A percentile compares a stretch with the other conserved stretches of the same genome.
phyloP scores from a whole-genome alignment of 2,797 vertebrate species.

The Cirrhinus molitorella region DNA sequence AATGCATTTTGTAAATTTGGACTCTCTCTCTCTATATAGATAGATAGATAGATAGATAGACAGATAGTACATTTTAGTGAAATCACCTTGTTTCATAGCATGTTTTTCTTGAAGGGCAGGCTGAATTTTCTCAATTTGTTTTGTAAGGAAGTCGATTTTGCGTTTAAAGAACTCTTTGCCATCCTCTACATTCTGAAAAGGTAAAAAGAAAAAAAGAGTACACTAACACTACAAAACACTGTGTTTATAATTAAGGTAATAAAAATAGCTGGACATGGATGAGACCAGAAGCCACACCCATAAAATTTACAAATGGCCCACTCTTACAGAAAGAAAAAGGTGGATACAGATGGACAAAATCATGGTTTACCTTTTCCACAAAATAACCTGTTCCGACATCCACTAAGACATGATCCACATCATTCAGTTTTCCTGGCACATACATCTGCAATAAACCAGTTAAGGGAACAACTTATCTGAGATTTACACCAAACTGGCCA shows the following conservation, averaged over 20 bases:
- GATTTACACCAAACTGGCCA: neutral
- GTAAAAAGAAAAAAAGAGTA: conserved; percentile 7
- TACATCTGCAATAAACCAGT: conserved; percentile 86
- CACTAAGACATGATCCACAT: conserved; percentile 87
- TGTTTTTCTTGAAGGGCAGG: conserved; percentile 94
- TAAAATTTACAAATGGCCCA: too few species aligned
- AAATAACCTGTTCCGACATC: conserved; percentile 96
- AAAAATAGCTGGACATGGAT: too few species aligned
- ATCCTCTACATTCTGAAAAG: conserved; percentile 81
- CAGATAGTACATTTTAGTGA: neutral
- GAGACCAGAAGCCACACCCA: too few species aligned
- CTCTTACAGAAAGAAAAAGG: too few species aligned
- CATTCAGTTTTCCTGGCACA: conserved; percentile 90
- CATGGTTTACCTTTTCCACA: conserved; percentile 89
- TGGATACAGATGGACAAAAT: neutral
- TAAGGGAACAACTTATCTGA: conserved; percentile 69
- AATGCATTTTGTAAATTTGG: neutral
- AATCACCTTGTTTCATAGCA: conserved; percentile 91
- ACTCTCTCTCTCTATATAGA: neutral
- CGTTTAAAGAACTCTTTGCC: conserved; percentile 92
- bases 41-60: neutral
- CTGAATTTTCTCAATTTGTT: conserved; percentile 96
- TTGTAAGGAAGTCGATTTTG: conserved; percentile 94
- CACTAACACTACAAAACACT: too few species aligned
- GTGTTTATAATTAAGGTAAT: too few species aligned